A percentile compares a stretch with the other conserved stretches of the same genome.
phyloP scores from a whole-genome alignment of 2,888 invertebrate species.

The Caenorhabditis angaria region DNA sequence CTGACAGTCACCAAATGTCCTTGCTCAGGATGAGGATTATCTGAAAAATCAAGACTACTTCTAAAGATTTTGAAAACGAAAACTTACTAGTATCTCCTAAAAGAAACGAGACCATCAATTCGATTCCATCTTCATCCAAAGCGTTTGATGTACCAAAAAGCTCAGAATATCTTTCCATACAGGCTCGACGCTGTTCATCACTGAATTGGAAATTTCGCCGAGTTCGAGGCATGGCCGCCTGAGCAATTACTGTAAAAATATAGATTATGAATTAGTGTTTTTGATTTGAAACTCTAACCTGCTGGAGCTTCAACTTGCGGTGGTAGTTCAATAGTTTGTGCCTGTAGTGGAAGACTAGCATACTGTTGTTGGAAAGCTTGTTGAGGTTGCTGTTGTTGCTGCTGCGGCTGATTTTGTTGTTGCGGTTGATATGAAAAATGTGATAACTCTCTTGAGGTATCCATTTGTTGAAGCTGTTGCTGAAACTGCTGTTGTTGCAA shows the following conservation, averaged over 20 bases:
- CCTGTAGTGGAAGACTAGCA: background rate
- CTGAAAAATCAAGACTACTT: too few species aligned
- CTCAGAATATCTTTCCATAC: background rate
- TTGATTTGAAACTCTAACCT: background rate
- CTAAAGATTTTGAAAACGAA: background rate
- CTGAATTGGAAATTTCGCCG: too few species aligned
- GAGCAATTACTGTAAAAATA: too few species aligned
- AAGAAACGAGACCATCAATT: background rate
- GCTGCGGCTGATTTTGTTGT: background rate
- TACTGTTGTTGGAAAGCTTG: background rate
- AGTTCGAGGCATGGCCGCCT: too few species aligned
- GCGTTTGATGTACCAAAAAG: background rate
- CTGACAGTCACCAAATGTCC: constrained; percentile 10
- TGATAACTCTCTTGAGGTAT: background rate
- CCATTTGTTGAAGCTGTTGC: background rate
- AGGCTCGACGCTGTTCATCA: background rate
- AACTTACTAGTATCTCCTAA: background rate
- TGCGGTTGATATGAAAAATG: background rate
- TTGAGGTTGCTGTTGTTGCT: background rate
- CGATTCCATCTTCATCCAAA: background rate
- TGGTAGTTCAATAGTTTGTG: background rate
- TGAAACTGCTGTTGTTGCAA: background rate
- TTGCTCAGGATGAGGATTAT: constrained; percentile 9
- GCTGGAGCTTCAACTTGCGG: background rate
- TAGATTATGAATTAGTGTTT: too few species aligned